These are phyloP conservation scores for Steinernema scapterisci DNA, from an alignment of 2,888 invertebrate genomes.

Conservation along the genomic window DNA sequence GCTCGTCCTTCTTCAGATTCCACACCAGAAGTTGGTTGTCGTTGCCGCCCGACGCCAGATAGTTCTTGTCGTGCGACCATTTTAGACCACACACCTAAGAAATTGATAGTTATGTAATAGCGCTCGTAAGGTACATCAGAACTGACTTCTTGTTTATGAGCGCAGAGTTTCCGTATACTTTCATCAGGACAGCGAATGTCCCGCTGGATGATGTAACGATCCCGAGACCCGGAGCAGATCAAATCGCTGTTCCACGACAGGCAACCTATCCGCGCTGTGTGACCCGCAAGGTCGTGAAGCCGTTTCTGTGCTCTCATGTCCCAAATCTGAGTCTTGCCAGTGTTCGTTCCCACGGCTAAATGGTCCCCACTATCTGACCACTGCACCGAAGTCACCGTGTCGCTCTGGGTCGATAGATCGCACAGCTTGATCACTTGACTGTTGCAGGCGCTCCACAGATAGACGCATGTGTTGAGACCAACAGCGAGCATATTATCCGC, in stretches of 20 bases:
- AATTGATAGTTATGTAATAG: conserved; percentile 18
- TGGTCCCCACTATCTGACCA: conserved; percentile 97
- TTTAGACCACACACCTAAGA: conserved; percentile 83
- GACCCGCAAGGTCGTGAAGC: conserved; percentile 71
- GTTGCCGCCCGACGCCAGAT: conserved; percentile 96
- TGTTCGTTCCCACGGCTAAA: conserved; percentile 89
- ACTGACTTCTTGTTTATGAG: conserved; percentile 88
- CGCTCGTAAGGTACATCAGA: not conserved
- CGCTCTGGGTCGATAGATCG: conserved; percentile 85
- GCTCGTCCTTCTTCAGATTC: conserved; percentile 77
- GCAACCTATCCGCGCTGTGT: conserved; percentile 64
- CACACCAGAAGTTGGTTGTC: conserved; percentile 93
- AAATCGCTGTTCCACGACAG: conserved; percentile 67
- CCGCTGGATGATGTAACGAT: conserved; percentile 86
- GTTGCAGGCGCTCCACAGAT: conserved; percentile 97
- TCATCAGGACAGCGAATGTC: conserved; percentile 84
- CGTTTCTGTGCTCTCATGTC: conserved; percentile 92
- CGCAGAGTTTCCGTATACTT: conserved; percentile 77
- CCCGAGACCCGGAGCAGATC: conserved; percentile 83
- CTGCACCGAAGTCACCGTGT: conserved; percentile 87
- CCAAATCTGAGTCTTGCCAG: conserved; percentile 80
- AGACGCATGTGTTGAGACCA: conserved; percentile 94
- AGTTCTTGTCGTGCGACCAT: conserved; percentile 97
- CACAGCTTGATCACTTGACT: conserved; percentile 93
- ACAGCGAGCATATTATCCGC: conserved; percentile 97